Conservation (phyloP, 2,797 vertebrate genomes). For the Urophycis tenuis region DNA sequence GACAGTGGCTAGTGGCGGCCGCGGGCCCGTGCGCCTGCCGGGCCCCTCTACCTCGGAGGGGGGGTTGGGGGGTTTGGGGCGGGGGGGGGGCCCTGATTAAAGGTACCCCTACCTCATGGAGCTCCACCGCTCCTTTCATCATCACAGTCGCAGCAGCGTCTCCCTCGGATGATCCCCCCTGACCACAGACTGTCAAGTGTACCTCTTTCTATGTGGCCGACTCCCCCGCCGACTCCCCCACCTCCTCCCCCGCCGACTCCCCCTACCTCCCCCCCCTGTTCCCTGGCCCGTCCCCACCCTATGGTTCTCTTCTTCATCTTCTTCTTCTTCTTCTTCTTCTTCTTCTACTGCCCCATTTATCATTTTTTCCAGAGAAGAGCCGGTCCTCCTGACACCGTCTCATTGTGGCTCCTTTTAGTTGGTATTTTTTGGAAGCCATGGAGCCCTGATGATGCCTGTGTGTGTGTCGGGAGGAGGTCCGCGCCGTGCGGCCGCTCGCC, state of each 20-base stretch:
- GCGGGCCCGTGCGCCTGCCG: constrained; percentile 56
- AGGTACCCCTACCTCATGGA: constrained; percentile 66
- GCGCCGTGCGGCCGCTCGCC: constrained; percentile 31
- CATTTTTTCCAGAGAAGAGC: constrained; percentile 38
- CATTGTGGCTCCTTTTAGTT: constrained; percentile 55
- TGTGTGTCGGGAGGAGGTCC: constrained; percentile 45
- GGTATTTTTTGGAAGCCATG: too few relatives aligned
- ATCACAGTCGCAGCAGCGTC: constrained; percentile 52
- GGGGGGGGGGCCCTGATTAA: constrained; percentile 76
- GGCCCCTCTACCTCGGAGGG: constrained; percentile 62
- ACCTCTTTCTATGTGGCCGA: constrained; percentile 63
- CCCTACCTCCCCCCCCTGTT: constrained; percentile 50
- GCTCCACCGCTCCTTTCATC: constrained; percentile 68
- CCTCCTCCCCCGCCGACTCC: constrained; percentile 40
- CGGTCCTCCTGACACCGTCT: constrained; percentile 53
- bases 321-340: constrained; percentile 42
- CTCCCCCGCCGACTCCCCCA: constrained; percentile 47
- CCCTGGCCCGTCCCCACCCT: constrained; percentile 45
- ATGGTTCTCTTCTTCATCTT: constrained; percentile 49
- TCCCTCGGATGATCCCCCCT: constrained; percentile 62
- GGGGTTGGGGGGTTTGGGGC: too few relatives aligned
- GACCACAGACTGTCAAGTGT: constrained; percentile 66
- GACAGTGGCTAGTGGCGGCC: constrained; percentile 66
- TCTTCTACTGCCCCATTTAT: constrained; percentile 19
- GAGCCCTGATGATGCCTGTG: constrained; percentile 49